Base-by-base conservation (phyloP, 92 coral and sea anemone species). In the Blastomussa wellsi region DNA sequence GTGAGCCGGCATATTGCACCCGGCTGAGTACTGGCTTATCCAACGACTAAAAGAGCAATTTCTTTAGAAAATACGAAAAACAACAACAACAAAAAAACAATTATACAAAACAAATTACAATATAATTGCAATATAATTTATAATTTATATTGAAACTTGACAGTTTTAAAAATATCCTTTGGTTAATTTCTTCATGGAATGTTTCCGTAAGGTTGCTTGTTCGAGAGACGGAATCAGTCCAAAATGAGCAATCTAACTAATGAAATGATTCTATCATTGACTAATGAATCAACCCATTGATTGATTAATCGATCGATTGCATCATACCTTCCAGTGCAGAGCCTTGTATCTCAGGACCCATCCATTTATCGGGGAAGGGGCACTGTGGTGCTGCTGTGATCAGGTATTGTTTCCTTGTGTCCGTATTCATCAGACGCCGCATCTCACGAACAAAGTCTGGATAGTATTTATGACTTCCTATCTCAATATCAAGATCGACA, bases 361-460 rank as follows among this genome's bases (percentile, higher is more conserved):
- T 94, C 95, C 95, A 94, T 36, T 51, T 79, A 85, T 94, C 98
- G 37, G 95, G 98, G 65, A 82, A 94, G 7, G 95, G 98, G 42
- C 98, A 94, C 86, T 94, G 93, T 8, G 98, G 94, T 0, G 95
- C 98, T 4, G 98, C 98, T 4, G 98, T 90, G n/a, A 94, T 72
- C 86, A 94, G 79, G 65, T 92, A 94, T 79, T 86, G 87, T 49
- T 81, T 85, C 82, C 92, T 92, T 29, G 86, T 49, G 76, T 94
- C 98, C 67, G 95, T 86, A 29, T 86, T 80, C 98, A 94, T 94
- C 64, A 94, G 72, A 24, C 87, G 86, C n/a, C 98, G 86, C 67
- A 94, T 64, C 89, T 94, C 98, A 51, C 81, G 83, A 26, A 94
- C 98, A 59, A 94, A 94, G 75, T 94, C 95, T 1, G 98, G 95